Evolutionary conservation across 2,888 invertebrate species (phyloP), one percentile per base, ranked within the genome.

Genomic region (Mythimna lalbum): DNA sequence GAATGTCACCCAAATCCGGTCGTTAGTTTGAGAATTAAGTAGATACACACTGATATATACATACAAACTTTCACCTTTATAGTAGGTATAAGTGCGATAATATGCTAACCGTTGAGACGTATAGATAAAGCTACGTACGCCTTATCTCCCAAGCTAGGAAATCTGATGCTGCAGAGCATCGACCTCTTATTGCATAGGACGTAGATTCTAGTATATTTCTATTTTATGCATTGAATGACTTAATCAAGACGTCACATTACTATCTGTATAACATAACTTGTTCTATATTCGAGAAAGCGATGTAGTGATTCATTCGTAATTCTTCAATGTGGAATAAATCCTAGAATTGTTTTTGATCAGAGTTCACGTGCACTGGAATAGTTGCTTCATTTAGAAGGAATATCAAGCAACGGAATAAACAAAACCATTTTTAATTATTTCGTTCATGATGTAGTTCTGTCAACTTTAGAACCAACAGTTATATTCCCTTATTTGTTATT

Each of bases 161-260:
- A 85, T 76, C 78, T 64, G 63, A 84, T 82, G 66, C 65, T 47
- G 23, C 50, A 52, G 81, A 76, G 70, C 83, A 64, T 70, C 73
- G 81, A 83, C 83, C 83, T 78, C 72, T 72, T 59, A 67, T 33
- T 63, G 55, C 78, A 63, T 56, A 23, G 57, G 17, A 23, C 50
- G n/a, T 64, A 52, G 63, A 59, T 52, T 63, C 53, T 67, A 65
- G 59, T 67, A 62, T 57, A 77, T 81, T 64, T 50, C 63, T 52
- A 68, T 63, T 50, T 69, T 60, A 55, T 67, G 52, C 55, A 68
- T 81, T 81, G 64, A 79, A 72, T 81, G 62, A 81, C 39, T 65
- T 72, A 63, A 79, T 81, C 55, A 19, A 65, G 50, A 60, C 31
- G 39, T 64, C 27, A 39, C 62, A 59, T 68, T 64, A 68, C 33